Evolutionary conservation across 2,888 invertebrate genomes (phyloP).

Genomic region (Subacronicta megacephala): DNA sequence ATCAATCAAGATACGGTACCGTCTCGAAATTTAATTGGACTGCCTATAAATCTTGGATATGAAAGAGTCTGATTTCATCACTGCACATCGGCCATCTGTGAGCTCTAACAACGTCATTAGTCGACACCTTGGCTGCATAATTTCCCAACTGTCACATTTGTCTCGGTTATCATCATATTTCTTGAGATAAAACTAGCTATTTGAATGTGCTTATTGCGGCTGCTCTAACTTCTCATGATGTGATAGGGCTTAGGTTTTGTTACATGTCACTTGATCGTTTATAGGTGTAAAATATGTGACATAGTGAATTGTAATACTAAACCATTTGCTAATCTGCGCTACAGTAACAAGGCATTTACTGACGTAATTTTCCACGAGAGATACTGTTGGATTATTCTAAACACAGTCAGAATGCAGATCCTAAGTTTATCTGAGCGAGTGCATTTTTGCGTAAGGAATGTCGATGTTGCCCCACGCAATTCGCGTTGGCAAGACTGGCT

Average conservation of each 20-base stretch:
- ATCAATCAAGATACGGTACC: conserved; percentile 68
- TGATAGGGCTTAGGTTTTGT: conserved; percentile 37
- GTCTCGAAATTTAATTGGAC: conserved; percentile 68
- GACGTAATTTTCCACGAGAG: conserved; percentile 12
- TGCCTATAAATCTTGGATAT: conserved; percentile 68
- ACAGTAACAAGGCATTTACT: conserved; percentile 21
- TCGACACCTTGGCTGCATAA: conserved; percentile 64
- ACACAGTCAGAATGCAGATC: conserved; percentile 31
- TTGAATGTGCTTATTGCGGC: conserved; percentile 53
- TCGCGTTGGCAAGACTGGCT: conserved; percentile 40
- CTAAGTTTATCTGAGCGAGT: conserved; percentile 11
- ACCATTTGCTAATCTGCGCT: conserved; percentile 20
- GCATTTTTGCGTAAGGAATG: conserved; percentile 38
- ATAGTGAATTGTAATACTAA: conserved; percentile 32
- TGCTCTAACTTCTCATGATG: conserved; percentile 44
- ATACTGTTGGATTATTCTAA: conserved; percentile 23
- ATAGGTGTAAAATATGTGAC: conserved; percentile 28
- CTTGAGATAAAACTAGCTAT: conserved; percentile 56
- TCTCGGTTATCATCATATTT: conserved; percentile 61
- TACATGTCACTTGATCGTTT: conserved; percentile 32
- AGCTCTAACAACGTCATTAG: conserved; percentile 59
- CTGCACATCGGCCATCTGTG: conserved; percentile 48
- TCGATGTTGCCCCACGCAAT: conserved; percentile 28
- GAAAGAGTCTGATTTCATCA: conserved; percentile 61
- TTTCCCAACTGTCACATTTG: conserved; percentile 65